Evolutionary conservation across 2,113 vertebrate species (phyloP), one percentile per base, ranked within the genome.

Genomic region (Scolopax mira): DNA sequence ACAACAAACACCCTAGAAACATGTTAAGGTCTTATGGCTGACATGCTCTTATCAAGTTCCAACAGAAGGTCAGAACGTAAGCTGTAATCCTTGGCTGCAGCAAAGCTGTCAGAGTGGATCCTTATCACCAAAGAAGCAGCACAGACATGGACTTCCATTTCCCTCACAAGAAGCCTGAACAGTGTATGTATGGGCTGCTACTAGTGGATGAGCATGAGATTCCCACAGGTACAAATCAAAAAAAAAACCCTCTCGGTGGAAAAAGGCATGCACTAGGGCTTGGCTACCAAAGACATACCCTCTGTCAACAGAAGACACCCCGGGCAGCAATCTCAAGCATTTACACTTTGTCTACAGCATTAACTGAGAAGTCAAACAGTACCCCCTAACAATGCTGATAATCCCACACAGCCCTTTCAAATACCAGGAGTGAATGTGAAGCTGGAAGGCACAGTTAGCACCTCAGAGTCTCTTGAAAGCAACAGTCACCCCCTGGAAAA

Each of bases 101-200:
- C 58, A 73, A 55, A 64, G 75, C 73, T 84, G 73, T 39, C 51
- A 60, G 44, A 30, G 55, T 35, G 73, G 30, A 67, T 65, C 39
- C 77, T 93, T 93, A 96, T 95, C 94, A 81, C 55, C 70, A 48
- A 46, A 78, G 39, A 4, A 89, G 83, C 72, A 78, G 71, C 75
- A 80, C 79, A 73, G 58, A 77, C 11, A 3, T 15, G 67, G 82
- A 70, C 66, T 41, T n/a, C 55, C 48, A 42, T 8, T 54, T 74
- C 52, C 22, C 42, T 44, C 42, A 48, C 27, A 58, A 66, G 16
- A 80, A 10, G 46, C 30, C 46, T 28, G 65, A 67, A 11, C 13
- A 80, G 70, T 3, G 2, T 23, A 46, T 1, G 5, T 30, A 30
- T 6, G 16, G 55, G 61, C 55, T 31, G 15, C 82, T 70, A 41